Evolutionary conservation across 2,113 vertebrate genomes (phyloP).

Genomic region (Ornithorhynchus anatinus): DNA sequence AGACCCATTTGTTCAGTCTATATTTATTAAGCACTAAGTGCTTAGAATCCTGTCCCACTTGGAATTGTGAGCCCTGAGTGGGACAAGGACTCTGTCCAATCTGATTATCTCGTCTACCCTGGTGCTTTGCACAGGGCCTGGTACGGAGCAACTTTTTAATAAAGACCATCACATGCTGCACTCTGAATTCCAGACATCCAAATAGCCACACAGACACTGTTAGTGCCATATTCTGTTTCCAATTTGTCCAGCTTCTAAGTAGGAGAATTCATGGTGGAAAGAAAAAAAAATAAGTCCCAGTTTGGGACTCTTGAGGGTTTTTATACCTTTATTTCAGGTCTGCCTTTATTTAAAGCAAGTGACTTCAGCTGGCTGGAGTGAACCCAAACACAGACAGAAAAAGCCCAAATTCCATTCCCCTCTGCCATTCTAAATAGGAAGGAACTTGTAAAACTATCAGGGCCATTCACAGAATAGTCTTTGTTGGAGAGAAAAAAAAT

Average conservation of each 20-base stretch:
- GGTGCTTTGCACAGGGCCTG: no score
- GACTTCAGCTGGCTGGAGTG: slow-evolving; percentile 43
- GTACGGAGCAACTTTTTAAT: no score
- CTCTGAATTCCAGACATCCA: no score
- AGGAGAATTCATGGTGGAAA: not conserved
- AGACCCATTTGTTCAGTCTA: no score
- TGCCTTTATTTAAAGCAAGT: slow-evolving; percentile 54
- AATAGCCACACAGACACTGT: no score
- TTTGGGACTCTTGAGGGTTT: not conserved
- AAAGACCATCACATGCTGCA: no score
- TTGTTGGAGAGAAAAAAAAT: slow-evolving; percentile 35
- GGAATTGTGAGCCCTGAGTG: no score
- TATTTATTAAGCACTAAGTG: no score
- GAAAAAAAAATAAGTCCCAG: not conserved
- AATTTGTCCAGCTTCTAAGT: not conserved
- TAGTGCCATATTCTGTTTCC: no score
- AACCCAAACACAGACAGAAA: slow-evolving; percentile 48
- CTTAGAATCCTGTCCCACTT: no score
- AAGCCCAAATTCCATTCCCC: slow-evolving; percentile 42
- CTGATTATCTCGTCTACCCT: no score
- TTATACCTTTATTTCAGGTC: slow-evolving; percentile 34
- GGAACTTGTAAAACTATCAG: slow-evolving; percentile 54
- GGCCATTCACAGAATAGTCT: slow-evolving; percentile 49
- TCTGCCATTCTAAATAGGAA: slow-evolving; percentile 62
- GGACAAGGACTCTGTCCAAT: no score